These are phyloP conservation scores for Sparidentex hasta DNA, from an alignment of 2,797 vertebrate species.

Conservation along the genomic window DNA sequence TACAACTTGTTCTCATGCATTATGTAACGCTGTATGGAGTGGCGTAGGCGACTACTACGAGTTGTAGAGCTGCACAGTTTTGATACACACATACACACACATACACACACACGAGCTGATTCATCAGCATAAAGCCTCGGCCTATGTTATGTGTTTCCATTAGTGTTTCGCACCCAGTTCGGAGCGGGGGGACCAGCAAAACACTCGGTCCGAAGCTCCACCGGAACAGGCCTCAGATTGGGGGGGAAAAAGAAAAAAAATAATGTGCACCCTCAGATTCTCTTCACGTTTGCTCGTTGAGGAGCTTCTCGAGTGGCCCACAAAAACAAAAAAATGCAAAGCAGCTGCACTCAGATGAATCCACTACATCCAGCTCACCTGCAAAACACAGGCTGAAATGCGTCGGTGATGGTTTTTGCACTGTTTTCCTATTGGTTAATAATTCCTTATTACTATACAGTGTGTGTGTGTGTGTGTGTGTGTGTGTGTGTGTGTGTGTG, in stretches of 20 bases:
- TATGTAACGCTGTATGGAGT: slow-evolving; percentile 77
- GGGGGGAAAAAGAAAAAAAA: slow-evolving; percentile 37
- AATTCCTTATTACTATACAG: slow-evolving; percentile 46
- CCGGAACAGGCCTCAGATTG: slow-evolving; percentile 61
- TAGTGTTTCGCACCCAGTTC: slow-evolving; percentile 35
- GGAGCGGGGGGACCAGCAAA: slow-evolving; percentile 28
- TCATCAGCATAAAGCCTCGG: slow-evolving; percentile 37
- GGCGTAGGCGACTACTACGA: slow-evolving; percentile 76
- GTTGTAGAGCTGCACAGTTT: slow-evolving; percentile 66
- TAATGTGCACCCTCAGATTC: slow-evolving; percentile 64
- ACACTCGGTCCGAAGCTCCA: slow-evolving; percentile 19
- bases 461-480: slow-evolving; percentile 21
- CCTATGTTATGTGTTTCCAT: slow-evolving; percentile 27
- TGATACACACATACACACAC: slow-evolving; percentile 12
- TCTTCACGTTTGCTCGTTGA: slow-evolving; percentile 64
- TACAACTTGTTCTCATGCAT: slow-evolving; percentile 81
- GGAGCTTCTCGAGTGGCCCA: slow-evolving; percentile 66
- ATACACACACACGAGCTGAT: slow-evolving; percentile 35
- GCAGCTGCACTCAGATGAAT: slow-evolving; percentile 47
- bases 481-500: slow-evolving; percentile 37
- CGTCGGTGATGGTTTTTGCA: slow-evolving; percentile 21
- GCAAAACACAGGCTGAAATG: slow-evolving; percentile 27
- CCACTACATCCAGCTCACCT: slow-evolving; percentile 30
- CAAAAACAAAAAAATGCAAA: slow-evolving; percentile 61
- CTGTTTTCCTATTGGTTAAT: slow-evolving; percentile 46